These are phyloP conservation scores for Harpagoxenus sublaevis DNA, from an alignment of 2,888 invertebrate genomes.

Conservation along the genomic window DNA sequence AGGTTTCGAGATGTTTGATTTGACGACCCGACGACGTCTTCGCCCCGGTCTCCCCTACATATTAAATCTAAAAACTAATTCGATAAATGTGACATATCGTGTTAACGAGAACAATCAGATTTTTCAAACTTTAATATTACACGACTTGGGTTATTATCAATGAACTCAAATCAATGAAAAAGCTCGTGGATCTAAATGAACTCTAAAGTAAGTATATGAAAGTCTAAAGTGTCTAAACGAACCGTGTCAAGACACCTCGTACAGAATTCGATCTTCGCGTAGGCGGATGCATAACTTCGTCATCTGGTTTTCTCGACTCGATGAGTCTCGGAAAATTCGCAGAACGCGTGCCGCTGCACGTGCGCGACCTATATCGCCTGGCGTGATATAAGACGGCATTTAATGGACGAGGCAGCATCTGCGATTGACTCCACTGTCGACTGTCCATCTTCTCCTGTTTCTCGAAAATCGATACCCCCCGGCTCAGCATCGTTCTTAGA, in stretches of 20 bases:
- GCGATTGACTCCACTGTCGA: conserved; percentile 42
- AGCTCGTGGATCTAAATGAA: background rate
- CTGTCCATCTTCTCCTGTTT: conserved; percentile 37
- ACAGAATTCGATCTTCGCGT: conserved; percentile 33
- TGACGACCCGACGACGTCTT: no score
- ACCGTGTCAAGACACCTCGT: background rate
- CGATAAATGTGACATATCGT: background rate
- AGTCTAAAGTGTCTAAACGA: background rate
- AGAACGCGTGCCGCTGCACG: conserved; percentile 52
- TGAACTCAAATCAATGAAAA: background rate
- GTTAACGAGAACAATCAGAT: background rate
- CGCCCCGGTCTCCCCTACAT: no score
- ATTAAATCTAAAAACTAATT: background rate
- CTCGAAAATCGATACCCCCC: conserved; percentile 30
- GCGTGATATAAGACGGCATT: conserved; percentile 50
- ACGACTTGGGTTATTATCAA: background rate
- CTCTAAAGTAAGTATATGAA: background rate
- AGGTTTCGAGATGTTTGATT: no score
- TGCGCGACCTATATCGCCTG: conserved; percentile 51
- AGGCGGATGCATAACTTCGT: conserved; percentile 23
- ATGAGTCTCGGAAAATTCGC: conserved; percentile 46
- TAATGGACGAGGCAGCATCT: conserved; percentile 46
- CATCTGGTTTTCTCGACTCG: conserved; percentile 52
- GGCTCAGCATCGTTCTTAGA: background rate
- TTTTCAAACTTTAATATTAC: background rate